Conservation (phyloP, 2,797 vertebrate species). For the Centroberyx gerrardi region DNA sequence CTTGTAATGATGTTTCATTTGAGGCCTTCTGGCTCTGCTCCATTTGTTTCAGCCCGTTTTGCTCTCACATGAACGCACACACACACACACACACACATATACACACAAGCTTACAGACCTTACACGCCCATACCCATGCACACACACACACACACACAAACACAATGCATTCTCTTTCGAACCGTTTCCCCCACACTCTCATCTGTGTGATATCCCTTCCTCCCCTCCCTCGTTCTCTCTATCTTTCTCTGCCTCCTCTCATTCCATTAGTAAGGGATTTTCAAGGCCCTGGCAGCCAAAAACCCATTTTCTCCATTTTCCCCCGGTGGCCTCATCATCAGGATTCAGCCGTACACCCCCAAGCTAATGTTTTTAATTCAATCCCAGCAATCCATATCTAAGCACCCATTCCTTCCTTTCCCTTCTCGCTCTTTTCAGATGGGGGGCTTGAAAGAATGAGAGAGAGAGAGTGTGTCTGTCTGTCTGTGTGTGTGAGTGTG, state of each 20-base stretch:
- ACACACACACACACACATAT: neutral
- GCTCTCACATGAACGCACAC: conserved; percentile 51
- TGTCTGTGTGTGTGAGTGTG: conserved; percentile 6
- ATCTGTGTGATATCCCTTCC: conserved; percentile 60
- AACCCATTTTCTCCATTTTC: conserved; percentile 78
- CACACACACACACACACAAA: conserved; percentile 37
- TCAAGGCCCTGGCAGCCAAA: conserved; percentile 74
- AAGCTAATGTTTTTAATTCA: conserved; percentile 84
- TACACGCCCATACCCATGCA: neutral
- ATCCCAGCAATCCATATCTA: conserved; percentile 75
- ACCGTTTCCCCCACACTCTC: conserved; percentile 60
- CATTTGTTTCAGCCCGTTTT: conserved; percentile 70
- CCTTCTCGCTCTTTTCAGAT: conserved; percentile 46
- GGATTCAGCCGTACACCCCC: conserved; percentile 71
- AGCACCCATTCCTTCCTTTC: conserved; percentile 57
- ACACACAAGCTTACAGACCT: neutral
- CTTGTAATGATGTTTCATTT: conserved; percentile 75
- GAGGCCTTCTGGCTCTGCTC: conserved; percentile 74
- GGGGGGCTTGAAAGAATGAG: conserved; percentile 12
- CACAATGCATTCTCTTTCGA: conserved; percentile 67
- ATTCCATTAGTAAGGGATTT: conserved; percentile 84
- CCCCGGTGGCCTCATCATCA: conserved; percentile 71
- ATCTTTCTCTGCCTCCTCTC: conserved; percentile 72
- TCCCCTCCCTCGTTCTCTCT: conserved; percentile 41
- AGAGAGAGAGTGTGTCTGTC: conserved; percentile 34